Conservation (phyloP, 2,113 vertebrate genomes). For the Pelusios castaneus region DNA sequence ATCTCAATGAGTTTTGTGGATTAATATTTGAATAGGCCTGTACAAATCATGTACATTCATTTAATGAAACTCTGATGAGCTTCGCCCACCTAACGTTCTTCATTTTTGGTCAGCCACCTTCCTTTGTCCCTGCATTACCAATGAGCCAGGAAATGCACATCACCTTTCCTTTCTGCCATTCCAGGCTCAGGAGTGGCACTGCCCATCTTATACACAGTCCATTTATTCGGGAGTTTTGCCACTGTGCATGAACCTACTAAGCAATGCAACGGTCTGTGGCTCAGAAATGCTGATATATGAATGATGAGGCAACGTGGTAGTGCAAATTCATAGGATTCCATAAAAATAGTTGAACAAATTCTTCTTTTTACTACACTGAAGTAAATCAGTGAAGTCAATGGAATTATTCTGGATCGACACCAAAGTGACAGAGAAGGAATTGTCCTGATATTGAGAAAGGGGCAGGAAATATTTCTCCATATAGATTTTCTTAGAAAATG, state of each 20-base stretch:
- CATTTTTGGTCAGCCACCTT: neutral
- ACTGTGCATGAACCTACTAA: neutral
- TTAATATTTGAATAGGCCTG: neutral
- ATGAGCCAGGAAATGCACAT: fast-evolving
- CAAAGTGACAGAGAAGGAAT: neutral
- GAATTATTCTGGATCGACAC: neutral
- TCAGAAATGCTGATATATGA: neutral
- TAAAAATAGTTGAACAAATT: neutral
- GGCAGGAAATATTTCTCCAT: neutral
- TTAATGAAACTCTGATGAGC: fast-evolving
- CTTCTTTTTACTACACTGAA: neutral
- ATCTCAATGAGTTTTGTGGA: conserved; percentile 25
- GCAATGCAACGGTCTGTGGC: neutral
- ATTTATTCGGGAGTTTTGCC: neutral
- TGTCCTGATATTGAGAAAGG: neutral
- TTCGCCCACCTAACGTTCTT: neutral
- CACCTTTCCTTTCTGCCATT: fast-evolving
- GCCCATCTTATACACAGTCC: neutral
- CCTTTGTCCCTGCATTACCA: fast-evolving
- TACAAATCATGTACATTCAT: neutral
- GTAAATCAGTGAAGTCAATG: neutral
- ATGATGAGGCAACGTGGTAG: neutral
- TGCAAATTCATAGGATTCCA: neutral
- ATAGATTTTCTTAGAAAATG: neutral
- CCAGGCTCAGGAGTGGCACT: neutral